These are phyloP conservation scores for Zaprionus ornatus DNA, from an alignment of 1,140 invertebrate species.

Conservation along the genomic window DNA sequence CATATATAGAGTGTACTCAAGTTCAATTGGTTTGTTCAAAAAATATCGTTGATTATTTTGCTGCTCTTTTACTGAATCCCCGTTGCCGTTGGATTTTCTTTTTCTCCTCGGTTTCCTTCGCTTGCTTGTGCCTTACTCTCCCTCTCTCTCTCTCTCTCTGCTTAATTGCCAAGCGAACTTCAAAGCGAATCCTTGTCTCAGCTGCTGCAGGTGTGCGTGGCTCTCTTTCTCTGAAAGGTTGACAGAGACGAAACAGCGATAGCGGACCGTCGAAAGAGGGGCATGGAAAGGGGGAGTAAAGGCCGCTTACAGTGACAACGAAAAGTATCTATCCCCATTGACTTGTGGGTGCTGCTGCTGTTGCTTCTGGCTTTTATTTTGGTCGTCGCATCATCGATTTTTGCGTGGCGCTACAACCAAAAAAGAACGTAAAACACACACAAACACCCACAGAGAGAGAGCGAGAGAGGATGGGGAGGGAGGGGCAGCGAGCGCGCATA, in stretches of 20 bases:
- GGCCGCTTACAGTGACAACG: background rate
- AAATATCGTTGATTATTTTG: constrained; percentile 7
- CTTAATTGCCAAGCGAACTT: constrained; percentile 34
- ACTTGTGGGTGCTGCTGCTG: constrained; percentile 66
- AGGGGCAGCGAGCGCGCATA: background rate
- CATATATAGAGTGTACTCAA: background rate
- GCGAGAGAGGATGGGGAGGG: background rate
- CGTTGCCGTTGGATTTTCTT: background rate
- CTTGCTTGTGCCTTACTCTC: background rate
- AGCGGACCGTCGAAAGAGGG: background rate
- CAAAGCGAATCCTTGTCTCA: constrained; percentile 26
- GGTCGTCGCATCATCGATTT: constrained; percentile 73
- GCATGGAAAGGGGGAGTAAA: no score
- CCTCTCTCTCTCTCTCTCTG: background rate
- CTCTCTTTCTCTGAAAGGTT: background rate
- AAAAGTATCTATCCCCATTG: constrained; percentile 37
- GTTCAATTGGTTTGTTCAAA: constrained; percentile 25
- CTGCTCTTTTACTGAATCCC: constrained; percentile 6
- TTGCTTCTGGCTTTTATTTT: constrained; percentile 69
- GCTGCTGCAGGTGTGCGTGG: constrained; percentile 15
- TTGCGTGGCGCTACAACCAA: constrained; percentile 40
- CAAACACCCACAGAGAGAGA: constrained; percentile 3
- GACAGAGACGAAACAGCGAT: background rate
- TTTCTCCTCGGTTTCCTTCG: background rate
- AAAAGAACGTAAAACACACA: constrained; percentile 17